These are phyloP conservation scores for Hyposmocoma kahamanoa DNA, from an alignment of 1,140 invertebrate genomes.

Conservation along the genomic window DNA sequence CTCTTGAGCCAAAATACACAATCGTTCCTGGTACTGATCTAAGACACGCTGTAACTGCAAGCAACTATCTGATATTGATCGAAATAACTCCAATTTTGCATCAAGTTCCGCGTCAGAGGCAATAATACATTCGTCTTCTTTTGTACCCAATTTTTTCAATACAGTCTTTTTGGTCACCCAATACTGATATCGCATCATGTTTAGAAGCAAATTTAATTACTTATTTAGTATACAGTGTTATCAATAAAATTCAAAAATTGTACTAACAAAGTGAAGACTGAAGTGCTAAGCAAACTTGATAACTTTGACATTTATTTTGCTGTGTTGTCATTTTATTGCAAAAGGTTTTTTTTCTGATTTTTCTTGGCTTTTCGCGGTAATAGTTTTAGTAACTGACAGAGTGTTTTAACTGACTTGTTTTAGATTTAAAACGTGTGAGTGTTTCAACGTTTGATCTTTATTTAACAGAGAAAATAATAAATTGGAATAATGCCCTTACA, in stretches of 20 bases:
- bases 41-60: slow-evolving; percentile 91
- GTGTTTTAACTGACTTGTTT: no score
- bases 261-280: not conserved
- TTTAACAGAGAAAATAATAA: no score
- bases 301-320: not conserved
- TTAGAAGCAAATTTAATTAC: slow-evolving; percentile 15
- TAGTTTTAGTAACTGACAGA: no score
- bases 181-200: slow-evolving; percentile 93
- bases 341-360: no score
- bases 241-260: not conserved
- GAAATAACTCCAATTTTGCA: slow-evolving; percentile 97
- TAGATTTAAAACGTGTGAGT: no score
- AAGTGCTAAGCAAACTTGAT: slow-evolving; percentile 1
- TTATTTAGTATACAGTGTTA: not conserved
- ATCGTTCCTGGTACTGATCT: slow-evolving; percentile 94
- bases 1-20: slow-evolving; percentile 96
- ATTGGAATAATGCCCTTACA: no score
- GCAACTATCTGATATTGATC: slow-evolving; percentile 95
- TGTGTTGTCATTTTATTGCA: not conserved
- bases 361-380: no score
- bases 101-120: slow-evolving; percentile 97
- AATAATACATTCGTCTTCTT: slow-evolving; percentile 97
- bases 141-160: slow-evolving; percentile 94
- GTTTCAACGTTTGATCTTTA: no score
- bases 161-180: slow-evolving; percentile 99